Base-by-base conservation (phyloP, 2,113 vertebrate species). In the Speoplatyrhinus poulsoni region DNA sequence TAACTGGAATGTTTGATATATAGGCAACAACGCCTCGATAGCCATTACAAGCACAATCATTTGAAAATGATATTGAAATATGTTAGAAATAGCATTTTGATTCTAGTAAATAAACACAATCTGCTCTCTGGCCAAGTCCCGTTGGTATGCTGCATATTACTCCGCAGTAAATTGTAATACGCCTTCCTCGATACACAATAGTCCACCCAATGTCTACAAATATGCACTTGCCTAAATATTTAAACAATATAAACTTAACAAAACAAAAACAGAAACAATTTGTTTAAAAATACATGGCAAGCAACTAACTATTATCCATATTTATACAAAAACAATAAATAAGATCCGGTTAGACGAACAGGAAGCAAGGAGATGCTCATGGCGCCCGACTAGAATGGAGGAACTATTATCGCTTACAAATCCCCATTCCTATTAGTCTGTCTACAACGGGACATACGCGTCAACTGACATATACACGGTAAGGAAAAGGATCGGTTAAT, bases 321-420 rank as follows among this genome's bases (percentile, higher is more conserved):
- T 73, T 81, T 72, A 2, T 54, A 69, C 48, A 73, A 84, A 80
- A 81, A 81, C 46, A 73, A 90, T 91, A 92, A 93, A 92, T 81
- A 87, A 92, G 92, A 89, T 92, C 92, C 90, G 92, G 89, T 81
- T 69, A 71, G 73, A 75, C 67, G 62, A 77, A 89, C 89, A 92
- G 87, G 88, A 92, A 92, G 85, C 85, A 65, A 89, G 85, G 87
- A 90, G 82, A 92, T 65, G 84, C 87, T 90, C 76, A 92, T 93
- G 90, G 92, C 92, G 93, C 90, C 93, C 91, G 91, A 91, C 88
- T 92, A 93, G 92, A 94, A 93, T 77, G 89, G 91, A 84, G 81
- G 72, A 81, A 88, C 82, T 76, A 88, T 88, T 86, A 85, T 80
- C 81, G 69, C 77, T 80, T 82, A 80, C 81, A 79, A 80, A 79